Evolutionary conservation across 2,797 vertebrate species (phyloP).

Genomic region (Chelon labrosus): DNA sequence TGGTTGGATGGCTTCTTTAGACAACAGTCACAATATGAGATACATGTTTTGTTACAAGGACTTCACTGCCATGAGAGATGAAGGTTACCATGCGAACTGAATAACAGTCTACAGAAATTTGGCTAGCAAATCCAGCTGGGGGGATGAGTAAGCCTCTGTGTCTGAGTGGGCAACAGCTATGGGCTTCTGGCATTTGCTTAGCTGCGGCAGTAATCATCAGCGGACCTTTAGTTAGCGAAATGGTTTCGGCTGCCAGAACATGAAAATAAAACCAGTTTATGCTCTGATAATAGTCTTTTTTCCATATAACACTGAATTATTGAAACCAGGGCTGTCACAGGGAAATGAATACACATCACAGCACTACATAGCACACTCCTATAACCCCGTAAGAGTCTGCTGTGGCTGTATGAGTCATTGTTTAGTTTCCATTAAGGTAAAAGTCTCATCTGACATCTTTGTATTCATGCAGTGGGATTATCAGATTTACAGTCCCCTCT

Average conservation of each 20-base stretch:
- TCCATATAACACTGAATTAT: conserved; percentile 19
- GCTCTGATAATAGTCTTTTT: conserved; percentile 25
- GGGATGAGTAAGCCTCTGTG: conserved; percentile 70
- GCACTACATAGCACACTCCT: conserved; percentile 8
- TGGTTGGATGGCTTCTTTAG: conserved; percentile 16
- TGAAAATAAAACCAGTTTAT: conserved; percentile 54
- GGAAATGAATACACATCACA: conserved; percentile 37
- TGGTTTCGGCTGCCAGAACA: conserved; percentile 54
- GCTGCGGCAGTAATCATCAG: conserved; percentile 73
- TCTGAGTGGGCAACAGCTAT: conserved; percentile 71
- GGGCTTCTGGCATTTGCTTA: conserved; percentile 65
- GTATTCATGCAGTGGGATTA: conserved; percentile 68
- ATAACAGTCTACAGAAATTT: conserved; percentile 60
- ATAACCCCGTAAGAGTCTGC: conserved; percentile 45
- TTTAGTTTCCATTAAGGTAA: conserved; percentile 70
- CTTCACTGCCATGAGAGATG: conserved; percentile 49
- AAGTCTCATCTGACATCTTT: conserved; percentile 70
- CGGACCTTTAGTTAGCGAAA: conserved; percentile 70
- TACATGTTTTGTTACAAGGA: conserved; percentile 48
- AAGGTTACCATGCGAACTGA: conserved; percentile 73
- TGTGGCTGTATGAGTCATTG: conserved; percentile 65
- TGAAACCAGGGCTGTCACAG: conserved; percentile 24
- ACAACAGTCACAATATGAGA: conserved; percentile 43
- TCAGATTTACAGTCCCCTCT: conserved; percentile 67
- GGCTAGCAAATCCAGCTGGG: conserved; percentile 67